Percentiles rank a stretch among this genome's conserved stretches.
These are phyloP conservation scores for Rhinopomastus cyanomelas DNA, from an alignment of 2,113 vertebrate genomes.

Conservation along the genomic window DNA sequence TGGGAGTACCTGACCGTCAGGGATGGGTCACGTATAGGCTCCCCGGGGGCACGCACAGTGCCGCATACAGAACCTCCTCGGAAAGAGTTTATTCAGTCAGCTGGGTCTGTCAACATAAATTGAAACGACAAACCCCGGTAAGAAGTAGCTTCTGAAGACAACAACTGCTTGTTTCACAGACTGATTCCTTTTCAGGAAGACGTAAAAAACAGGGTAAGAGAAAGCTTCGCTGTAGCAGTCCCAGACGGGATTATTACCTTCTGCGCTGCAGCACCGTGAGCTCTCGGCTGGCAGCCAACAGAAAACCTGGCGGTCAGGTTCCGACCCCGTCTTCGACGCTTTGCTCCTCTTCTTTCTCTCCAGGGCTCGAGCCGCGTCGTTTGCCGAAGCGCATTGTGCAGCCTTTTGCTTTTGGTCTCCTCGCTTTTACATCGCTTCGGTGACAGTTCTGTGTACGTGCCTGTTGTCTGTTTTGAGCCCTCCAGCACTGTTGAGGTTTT, in stretches of 20 bases:
- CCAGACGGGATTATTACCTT: neutral
- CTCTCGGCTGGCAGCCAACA: neutral
- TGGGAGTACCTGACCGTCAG: neutral
- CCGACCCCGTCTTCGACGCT: neutral
- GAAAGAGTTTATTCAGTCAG: neutral
- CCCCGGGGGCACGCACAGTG: neutral
- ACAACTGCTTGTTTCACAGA: neutral
- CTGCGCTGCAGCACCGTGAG: neutral
- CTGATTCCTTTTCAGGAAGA: neutral
- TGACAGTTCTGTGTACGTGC: neutral
- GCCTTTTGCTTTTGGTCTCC: neutral
- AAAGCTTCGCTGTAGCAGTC: neutral
- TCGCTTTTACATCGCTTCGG: neutral
- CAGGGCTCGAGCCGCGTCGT: neutral
- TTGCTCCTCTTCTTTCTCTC: neutral
- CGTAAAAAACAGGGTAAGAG: neutral
- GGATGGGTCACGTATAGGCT: neutral
- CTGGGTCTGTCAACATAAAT: neutral
- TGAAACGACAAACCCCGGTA: neutral
- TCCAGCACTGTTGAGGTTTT: neutral
- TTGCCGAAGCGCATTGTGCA: neutral
- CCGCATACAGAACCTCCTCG: neutral
- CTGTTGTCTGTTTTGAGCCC: neutral
- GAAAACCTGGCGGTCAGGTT: neutral
- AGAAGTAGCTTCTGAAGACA: neutral